Conservation (phyloP, 2,113 vertebrate species). For the Pachycephala philippinensis region DNA sequence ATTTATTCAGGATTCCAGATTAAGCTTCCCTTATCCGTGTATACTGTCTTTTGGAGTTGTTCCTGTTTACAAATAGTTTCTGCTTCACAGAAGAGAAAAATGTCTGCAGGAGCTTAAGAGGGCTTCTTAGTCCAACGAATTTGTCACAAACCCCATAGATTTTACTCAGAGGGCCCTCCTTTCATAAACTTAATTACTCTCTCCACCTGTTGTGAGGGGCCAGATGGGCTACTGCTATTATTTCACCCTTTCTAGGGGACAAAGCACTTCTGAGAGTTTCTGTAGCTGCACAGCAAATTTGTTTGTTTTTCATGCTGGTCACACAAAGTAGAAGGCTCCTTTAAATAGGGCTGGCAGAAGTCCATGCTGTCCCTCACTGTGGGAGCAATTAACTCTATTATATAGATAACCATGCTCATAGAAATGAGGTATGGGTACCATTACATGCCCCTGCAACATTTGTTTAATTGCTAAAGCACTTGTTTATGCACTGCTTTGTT, state of each 20-base stretch:
- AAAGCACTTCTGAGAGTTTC: not conserved
- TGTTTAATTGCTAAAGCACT: conserved; percentile 52
- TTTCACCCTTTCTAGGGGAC: not conserved
- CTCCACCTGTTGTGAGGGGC: not conserved
- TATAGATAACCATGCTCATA: conserved; percentile 38
- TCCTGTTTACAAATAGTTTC: not conserved
- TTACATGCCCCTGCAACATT: conserved; percentile 13
- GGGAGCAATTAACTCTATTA: conserved; percentile 47
- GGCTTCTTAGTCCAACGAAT: not conserved
- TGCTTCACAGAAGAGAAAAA: not conserved
- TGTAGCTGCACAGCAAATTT: not conserved
- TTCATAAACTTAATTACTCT: not conserved
- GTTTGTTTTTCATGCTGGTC: not conserved
- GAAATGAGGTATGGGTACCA: conserved; percentile 45
- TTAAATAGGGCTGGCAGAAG: conserved; percentile 11
- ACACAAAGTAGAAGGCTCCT: not conserved
- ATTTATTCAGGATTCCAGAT: not conserved
- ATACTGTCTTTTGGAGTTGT: not conserved
- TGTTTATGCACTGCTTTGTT: conserved; percentile 28
- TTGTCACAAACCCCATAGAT: not conserved
- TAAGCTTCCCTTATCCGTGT: not conserved
- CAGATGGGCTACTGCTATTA: not conserved
- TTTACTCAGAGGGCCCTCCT: not conserved
- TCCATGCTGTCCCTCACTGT: conserved; percentile 5
- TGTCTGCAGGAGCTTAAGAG: not conserved